Evolutionary conservation across 1,140 invertebrate genomes (phyloP).

Genomic region (Brachionus calyciflorus): DNA sequence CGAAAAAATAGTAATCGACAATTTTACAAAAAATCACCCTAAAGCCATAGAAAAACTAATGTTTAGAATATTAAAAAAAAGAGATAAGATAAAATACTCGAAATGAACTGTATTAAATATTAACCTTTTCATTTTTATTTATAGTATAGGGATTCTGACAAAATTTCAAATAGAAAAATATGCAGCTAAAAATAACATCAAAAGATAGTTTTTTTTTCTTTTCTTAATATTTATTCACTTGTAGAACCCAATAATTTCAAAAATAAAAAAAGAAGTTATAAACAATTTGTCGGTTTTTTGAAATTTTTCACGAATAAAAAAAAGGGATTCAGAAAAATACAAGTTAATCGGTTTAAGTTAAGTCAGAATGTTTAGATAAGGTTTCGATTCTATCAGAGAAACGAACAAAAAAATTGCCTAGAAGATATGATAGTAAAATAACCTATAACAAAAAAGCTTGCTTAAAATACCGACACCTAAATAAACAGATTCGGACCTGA

Average conservation of each 20-base stretch:
- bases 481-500: not conserved
- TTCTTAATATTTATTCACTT: not conserved
- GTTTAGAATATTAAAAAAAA: not conserved
- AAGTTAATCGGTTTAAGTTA: constrained; percentile 28
- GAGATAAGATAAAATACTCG: constrained; percentile 20
- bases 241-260: constrained; percentile 6
- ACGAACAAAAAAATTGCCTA: too few relatives aligned
- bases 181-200: too few relatives aligned
- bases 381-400: too few relatives aligned
- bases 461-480: constrained; percentile 35
- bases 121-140: not conserved
- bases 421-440: too few relatives aligned
- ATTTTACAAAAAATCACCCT: not conserved
- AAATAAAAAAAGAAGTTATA: too few relatives aligned
- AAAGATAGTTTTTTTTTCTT: too few relatives aligned
- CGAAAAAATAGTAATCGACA: too few relatives aligned
- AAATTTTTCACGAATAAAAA: too few relatives aligned
- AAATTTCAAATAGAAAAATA: too few relatives aligned
- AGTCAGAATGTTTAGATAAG: constrained; percentile 6
- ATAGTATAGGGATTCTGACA: constrained; percentile 3
- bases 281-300: not conserved
- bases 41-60: not conserved
- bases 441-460: too few relatives aligned
- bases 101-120: constrained; percentile 16
- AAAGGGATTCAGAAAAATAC: too few relatives aligned